Evolutionary conservation across 2,113 vertebrate species (phyloP), one percentile per base, ranked within the genome.

Genomic region (Barnardius zonarius): DNA sequence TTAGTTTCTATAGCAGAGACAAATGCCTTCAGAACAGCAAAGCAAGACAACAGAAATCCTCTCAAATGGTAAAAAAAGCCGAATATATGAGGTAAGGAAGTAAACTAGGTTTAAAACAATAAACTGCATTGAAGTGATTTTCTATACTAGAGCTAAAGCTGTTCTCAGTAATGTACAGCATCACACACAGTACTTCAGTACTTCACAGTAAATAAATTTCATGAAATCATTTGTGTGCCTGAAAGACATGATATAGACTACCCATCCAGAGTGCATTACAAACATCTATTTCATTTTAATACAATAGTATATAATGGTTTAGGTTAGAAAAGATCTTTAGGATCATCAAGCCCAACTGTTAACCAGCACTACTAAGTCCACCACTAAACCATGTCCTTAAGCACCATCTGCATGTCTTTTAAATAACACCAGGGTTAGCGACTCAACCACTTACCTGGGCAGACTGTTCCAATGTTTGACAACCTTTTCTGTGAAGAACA

Each of bases 1-100:
- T 84, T 96, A 78, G 94, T 87, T 95, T 91, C n/a, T 8, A 2
- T 83, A 94, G 92, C 35, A 87, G 70, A 86, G 82, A 92, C 31
- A 91, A 95, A 92, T 73, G 62, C 52, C 41, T 91, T 70, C 20
- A 48, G 59, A 93, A 86, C 8, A 84, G 35, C 51, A 89, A 73
- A 83, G 52, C 52, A 76, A 86, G 70, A 76, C 69, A 91, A 79
- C 16, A 80, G n/a, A 85, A 85, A 78, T 61, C 17, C 61, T 91
- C 72, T 73, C 49, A 90, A 90, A 92, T 11, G 1, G 20, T 9
- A 79, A 31, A 89, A 66, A 85, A 25, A 69, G 37, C 5, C 20
- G 51, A 49, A 79, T 11, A 68, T 28, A 69, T 16, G 27, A 18
- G 55, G 15, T 31, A 19, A 92, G 15, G 49, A 88, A 44, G 39